A percentile compares a stretch with the other conserved stretches of the same genome.
phyloP scores from a whole-genome alignment of 2,888 invertebrate genomes.

The Agrochola litura region DNA sequence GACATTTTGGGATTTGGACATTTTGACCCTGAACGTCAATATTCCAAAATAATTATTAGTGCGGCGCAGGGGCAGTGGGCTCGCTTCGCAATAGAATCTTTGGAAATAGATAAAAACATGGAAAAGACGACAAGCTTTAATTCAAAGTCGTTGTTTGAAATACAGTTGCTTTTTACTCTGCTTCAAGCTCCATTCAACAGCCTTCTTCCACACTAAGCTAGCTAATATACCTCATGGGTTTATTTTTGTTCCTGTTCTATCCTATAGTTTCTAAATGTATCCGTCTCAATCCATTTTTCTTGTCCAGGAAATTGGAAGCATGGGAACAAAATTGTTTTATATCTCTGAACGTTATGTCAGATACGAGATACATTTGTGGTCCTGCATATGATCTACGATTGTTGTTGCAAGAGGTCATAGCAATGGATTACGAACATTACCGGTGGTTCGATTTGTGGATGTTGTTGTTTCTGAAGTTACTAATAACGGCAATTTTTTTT shows the following conservation, averaged over 20 bases:
- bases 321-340: conserved; percentile 15
- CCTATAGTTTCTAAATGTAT: conserved; percentile 1
- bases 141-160: background rate
- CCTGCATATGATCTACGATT: conserved; percentile 15
- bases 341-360: conserved; percentile 29
- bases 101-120: background rate
- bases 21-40: background rate
- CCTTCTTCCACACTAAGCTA: background rate
- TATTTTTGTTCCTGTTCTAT: background rate
- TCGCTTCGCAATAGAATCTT: background rate
- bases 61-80: background rate
- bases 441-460: background rate
- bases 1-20: no score
- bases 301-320: conserved; percentile 34
- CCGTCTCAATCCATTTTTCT: conserved; percentile 24
- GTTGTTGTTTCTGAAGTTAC: background rate
- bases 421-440: conserved; percentile 18
- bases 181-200: background rate
- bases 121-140: background rate
- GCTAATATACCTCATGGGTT: background rate
- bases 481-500: background rate
- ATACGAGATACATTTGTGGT: conserved; percentile 14
- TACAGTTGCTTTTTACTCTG: background rate
- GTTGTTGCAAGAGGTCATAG: background rate
- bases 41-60: background rate